phyloP scores from a whole-genome alignment of 1,140 invertebrate genomes.

The Colletes gigas region DNA sequence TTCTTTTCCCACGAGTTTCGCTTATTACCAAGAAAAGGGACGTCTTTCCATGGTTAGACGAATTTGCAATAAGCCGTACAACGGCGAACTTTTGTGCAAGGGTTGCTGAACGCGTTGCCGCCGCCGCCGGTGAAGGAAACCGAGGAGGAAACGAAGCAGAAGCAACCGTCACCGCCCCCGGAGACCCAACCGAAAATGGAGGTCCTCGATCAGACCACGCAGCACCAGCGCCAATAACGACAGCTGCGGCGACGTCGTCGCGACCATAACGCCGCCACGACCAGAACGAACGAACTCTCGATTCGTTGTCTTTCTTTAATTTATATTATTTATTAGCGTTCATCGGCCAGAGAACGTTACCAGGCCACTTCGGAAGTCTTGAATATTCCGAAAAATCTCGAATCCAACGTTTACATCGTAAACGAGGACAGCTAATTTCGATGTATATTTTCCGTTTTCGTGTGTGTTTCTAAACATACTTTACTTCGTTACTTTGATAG shows the following conservation, averaged over 20 bases:
- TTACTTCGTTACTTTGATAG: too few relatives aligned
- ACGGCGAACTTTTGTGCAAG: constrained; percentile 16
- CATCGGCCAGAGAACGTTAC: background rate
- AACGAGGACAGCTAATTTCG: too few relatives aligned
- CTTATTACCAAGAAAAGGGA: background rate
- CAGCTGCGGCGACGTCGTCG: background rate
- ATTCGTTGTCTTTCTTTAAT: constrained; percentile 1
- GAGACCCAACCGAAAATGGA: constrained; percentile 39
- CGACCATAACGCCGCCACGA: background rate
- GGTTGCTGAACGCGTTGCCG: constrained; percentile 49
- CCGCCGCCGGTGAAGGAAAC: constrained; percentile 18
- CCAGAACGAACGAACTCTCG: background rate
- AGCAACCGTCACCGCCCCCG: constrained; percentile 15
- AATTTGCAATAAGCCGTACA: background rate
- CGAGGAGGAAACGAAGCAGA: constrained; percentile 43
- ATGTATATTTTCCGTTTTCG: too few relatives aligned
- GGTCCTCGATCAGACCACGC: constrained; percentile 6
- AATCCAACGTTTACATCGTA: too few relatives aligned
- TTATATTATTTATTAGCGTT: constrained; percentile 29
- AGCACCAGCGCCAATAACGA: constrained; percentile 42
- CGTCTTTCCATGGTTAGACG: background rate
- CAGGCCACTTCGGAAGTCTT: background rate
- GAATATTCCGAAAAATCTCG: too few relatives aligned
- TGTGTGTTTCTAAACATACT: too few relatives aligned
- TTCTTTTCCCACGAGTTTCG: background rate